Conservation (phyloP, 2,888 invertebrate genomes). For the Apoderus coryli region DNA sequence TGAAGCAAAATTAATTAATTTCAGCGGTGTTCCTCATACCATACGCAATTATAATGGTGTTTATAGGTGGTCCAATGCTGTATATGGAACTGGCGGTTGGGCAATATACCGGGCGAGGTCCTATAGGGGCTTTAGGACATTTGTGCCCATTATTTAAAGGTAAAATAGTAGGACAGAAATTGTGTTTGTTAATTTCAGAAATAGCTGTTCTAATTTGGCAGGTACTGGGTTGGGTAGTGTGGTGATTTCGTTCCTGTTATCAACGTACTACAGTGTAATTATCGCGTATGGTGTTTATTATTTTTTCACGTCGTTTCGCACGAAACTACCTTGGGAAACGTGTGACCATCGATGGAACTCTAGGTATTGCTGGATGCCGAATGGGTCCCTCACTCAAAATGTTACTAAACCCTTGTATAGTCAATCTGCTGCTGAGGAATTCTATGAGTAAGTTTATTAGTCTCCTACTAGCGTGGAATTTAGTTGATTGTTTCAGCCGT, state of each 20-base stretch:
- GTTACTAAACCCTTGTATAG: constrained; percentile 54
- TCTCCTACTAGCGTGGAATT: constrained; percentile 2
- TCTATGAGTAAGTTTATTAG: constrained; percentile 66
- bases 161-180: constrained; percentile 32
- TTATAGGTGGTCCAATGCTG: constrained; percentile 83
- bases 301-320: constrained; percentile 79
- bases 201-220: too few relatives aligned
- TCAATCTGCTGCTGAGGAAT: constrained; percentile 80
- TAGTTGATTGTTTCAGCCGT: constrained; percentile 45
- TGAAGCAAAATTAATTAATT: too few relatives aligned
- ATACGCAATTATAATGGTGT: constrained; percentile 79
- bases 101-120: constrained; percentile 83
- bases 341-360: constrained; percentile 83
- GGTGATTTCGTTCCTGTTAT: constrained; percentile 87
- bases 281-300: constrained; percentile 91
- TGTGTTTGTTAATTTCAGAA: too few relatives aligned
- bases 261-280: constrained; percentile 90
- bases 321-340: constrained; percentile 78
- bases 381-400: constrained; percentile 37
- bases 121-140: constrained; percentile 81
- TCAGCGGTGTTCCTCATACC: constrained; percentile 90
- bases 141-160: constrained; percentile 89
- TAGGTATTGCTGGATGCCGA: constrained; percentile 65
- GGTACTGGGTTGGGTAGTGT: constrained; percentile 90
- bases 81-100: constrained; percentile 91